A percentile compares a stretch with the other conserved stretches of the same genome.
phyloP scores from a whole-genome alignment of 92 coral and sea anemone species.

The Phymanthus crucifer region DNA sequence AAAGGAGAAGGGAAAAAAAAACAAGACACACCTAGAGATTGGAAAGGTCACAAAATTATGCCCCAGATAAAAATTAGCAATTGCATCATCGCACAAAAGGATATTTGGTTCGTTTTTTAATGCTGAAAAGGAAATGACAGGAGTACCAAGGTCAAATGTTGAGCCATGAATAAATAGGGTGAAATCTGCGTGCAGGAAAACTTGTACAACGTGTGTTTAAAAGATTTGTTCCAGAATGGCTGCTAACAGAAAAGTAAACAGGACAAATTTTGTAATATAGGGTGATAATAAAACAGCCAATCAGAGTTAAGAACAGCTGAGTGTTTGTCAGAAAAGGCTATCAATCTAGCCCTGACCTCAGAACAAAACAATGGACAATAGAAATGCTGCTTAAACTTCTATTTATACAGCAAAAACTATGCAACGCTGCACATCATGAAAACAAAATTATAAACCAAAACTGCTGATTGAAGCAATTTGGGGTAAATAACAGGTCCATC shows the following conservation, averaged over 20 bases:
- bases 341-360: background rate
- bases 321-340: constrained; percentile 5
- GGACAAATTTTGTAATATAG: background rate
- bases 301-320: background rate
- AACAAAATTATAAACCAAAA: background rate
- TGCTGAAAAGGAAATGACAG: background rate
- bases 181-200: background rate
- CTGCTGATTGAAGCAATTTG: background rate
- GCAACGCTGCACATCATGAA: background rate
- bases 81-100: background rate
- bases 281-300: background rate
- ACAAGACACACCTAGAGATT: no score
- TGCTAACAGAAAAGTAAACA: background rate
- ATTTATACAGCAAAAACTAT: background rate
- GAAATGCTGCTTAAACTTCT: background rate
- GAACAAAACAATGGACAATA: constrained; percentile 1
- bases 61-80: background rate
- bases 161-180: background rate
- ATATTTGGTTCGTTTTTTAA: background rate
- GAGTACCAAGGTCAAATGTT: background rate
- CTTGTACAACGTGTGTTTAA: background rate
- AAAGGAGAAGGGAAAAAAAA: no score
- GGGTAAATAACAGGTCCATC: background rate
- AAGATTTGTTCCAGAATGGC: background rate
- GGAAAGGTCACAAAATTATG: no score